These are phyloP conservation scores for Sinohyriopsis cumingii DNA, from an alignment of 2,888 invertebrate species.

Conservation along the genomic window DNA sequence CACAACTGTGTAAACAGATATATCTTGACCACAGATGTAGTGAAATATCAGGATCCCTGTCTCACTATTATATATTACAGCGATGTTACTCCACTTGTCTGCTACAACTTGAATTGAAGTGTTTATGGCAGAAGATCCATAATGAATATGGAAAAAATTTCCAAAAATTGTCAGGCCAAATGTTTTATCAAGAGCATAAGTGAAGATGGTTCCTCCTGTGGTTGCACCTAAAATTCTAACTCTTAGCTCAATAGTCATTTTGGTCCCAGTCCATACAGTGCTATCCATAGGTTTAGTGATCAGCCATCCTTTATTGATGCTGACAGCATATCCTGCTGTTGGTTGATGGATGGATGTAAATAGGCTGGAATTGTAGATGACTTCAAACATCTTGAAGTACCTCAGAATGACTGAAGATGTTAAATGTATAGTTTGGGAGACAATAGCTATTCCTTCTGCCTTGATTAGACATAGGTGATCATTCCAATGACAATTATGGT, in stretches of 20 bases:
- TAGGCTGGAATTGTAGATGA: not conserved
- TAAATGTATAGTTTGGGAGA: not conserved
- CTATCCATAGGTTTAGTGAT: constrained; percentile 1
- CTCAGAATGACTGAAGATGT: not conserved
- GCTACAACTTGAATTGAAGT: constrained; percentile 22
- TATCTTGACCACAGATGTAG: constrained; percentile 12
- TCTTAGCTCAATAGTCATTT: constrained; percentile 16
- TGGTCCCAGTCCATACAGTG: constrained; percentile 4
- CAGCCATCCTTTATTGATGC: constrained; percentile 6
- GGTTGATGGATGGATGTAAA: not conserved
- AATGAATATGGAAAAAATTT: constrained; percentile 22
- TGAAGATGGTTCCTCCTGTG: constrained; percentile 18
- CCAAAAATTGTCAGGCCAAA: constrained; percentile 29
- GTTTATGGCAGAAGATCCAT: constrained; percentile 3
- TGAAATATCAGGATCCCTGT: constrained; percentile 23
- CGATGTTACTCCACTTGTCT: constrained; percentile 32
- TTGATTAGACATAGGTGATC: too few species aligned
- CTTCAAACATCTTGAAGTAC: not conserved
- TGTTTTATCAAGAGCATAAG: constrained; percentile 15
- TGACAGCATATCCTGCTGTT: constrained; percentile 15
- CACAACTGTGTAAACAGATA: constrained; percentile 8
- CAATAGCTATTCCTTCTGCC: not conserved
- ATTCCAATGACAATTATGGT: too few species aligned
- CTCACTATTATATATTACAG: constrained; percentile 27
- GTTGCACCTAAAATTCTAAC: constrained; percentile 6